Evolutionary conservation across 2,797 vertebrate species (phyloP), one percentile per base, ranked within the genome.

Genomic region (Mus spretus): DNA sequence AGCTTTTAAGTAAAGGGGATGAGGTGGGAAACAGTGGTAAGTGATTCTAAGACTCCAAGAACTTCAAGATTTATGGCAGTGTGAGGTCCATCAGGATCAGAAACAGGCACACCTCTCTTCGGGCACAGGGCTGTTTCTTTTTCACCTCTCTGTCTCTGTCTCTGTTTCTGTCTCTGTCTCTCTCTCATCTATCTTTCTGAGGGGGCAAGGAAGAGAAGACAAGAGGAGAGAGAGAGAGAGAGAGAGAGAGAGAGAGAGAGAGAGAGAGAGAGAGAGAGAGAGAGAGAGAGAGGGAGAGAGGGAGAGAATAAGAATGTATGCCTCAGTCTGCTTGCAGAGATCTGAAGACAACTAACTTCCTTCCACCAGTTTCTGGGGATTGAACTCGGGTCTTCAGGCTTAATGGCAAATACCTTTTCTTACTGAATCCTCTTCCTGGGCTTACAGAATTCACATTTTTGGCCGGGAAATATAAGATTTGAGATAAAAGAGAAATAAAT

Each of bases 1-100:
- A 78, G 84, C 57, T 75, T 87, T 82, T 34, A 84, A 72, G 40
- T 63, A 63, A 53, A 95, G 87, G 87, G 40, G 86, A 77, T 47
- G 37, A 88, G 19, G 53, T 63, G 24, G 89, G 86, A 74, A 40
- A 72, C 28, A 53, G 10, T 5, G 40, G 3, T 31, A 31, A 10
- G 44, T 85, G 17, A 77, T 96, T 87, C 75, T 8, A 75, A 87
- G 20, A n/a, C 3, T 67, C 72, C 28, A 77, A 65, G 83, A 96
- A 28, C 19, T 85, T 24, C 6, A 53, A 8, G 92, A 92, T 95
- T 80, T 82, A 81, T 92, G 26, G 80, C 26, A 81, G 28, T 63
- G 1, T 94, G 24, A n/a, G 4, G 53, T 59, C 11, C 72, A 28
- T 55, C 94, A 63, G 6, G 26, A 61, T 88, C 14, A 77, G 67